A percentile compares a stretch with the other conserved stretches of the same genome.
These are phyloP conservation scores for Scolopax mira DNA, from an alignment of 2,113 vertebrate species.

Conservation along the genomic window DNA sequence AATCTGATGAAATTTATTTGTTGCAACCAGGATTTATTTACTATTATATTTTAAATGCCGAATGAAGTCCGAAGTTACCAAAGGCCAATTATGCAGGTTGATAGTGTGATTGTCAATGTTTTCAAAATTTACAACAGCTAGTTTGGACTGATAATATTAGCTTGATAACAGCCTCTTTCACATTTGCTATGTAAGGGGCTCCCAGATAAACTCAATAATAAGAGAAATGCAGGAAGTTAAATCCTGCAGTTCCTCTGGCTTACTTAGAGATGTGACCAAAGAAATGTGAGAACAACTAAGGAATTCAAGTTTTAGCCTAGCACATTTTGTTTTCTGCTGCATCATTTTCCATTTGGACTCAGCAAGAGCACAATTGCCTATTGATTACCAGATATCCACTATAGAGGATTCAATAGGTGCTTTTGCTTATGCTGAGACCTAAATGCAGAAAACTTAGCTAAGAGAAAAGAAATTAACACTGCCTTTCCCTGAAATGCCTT, in stretches of 20 bases:
- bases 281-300: not conserved
- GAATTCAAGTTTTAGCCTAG: not conserved
- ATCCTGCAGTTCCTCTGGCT: not conserved
- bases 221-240: not conserved
- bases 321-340: slow-evolving; percentile 42
- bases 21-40: not conserved
- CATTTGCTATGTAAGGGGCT: not conserved
- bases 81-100: not conserved
- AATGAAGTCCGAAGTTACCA: not conserved
- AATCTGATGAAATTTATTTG: not conserved
- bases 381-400: slow-evolving; percentile 36
- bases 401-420: slow-evolving; percentile 9
- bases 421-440: slow-evolving; percentile 47
- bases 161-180: not conserved
- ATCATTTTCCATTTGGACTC: slow-evolving; percentile 51
- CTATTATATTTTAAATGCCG: not conserved
- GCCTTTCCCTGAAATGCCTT: not conserved
- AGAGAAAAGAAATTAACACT: not conserved
- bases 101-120: not conserved
- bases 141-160: not conserved
- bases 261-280: not conserved
- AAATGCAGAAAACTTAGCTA: not conserved
- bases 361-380: slow-evolving; percentile 46
- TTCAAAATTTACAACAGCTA: not conserved
- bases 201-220: not conserved